Evolutionary conservation across 2,888 invertebrate species (phyloP).

Genomic region (Pandemis cinnamomeana): DNA sequence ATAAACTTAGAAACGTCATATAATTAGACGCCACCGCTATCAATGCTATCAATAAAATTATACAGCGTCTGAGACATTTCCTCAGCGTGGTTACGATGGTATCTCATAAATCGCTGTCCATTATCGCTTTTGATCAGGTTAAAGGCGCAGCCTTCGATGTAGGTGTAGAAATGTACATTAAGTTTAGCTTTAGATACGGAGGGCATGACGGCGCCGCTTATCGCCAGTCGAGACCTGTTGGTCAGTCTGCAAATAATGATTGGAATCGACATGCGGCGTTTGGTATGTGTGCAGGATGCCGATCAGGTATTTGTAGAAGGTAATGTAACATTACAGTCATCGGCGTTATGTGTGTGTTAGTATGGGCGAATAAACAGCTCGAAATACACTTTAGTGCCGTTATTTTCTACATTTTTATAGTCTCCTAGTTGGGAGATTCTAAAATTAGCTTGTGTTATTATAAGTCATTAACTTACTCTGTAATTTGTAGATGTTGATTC

Average conservation of each 20-base stretch:
- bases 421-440: too few species aligned
- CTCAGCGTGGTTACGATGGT: slow-evolving; percentile 53
- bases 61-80: slow-evolving; percentile 47
- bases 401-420: neutral
- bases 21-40: slow-evolving; percentile 46
- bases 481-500: too few species aligned
- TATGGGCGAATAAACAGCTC: neutral
- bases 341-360: neutral
- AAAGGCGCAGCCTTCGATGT: slow-evolving; percentile 58
- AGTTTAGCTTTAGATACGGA: slow-evolving; percentile 62
- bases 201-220: slow-evolving; percentile 60
- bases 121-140: slow-evolving; percentile 63
- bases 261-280: slow-evolving; percentile 38
- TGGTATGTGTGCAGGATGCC: slow-evolving; percentile 32
- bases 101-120: slow-evolving; percentile 61
- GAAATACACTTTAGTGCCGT: neutral
- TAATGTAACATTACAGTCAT: neutral
- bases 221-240: slow-evolving; percentile 54
- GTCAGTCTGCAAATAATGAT: slow-evolving; percentile 41
- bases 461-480: too few species aligned
- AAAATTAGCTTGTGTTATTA: too few species aligned
- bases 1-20: slow-evolving; percentile 40
- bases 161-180: slow-evolving; percentile 65
- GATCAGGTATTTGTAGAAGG: slow-evolving; percentile 22
- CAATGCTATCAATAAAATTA: slow-evolving; percentile 46